Percentiles rank a stretch among this genome's conserved stretches.
These are phyloP conservation scores for Polylopha cassiicola DNA, from an alignment of 2,888 invertebrate species.

Conservation along the genomic window DNA sequence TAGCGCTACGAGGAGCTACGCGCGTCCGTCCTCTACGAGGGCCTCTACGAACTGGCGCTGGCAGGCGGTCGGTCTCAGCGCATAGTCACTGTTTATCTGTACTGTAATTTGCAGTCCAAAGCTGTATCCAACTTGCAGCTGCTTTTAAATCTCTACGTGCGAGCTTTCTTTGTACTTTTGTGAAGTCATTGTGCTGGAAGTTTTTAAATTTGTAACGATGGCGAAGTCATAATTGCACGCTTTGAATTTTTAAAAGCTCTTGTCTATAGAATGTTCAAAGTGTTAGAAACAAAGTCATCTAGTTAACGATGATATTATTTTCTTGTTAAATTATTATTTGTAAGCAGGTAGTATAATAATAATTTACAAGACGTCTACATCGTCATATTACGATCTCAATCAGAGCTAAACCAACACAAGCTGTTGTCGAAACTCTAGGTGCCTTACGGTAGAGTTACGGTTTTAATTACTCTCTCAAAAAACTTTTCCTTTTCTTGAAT, in stretches of 20 bases:
- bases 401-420: no score
- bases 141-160: slow-evolving; percentile 70
- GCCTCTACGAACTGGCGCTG: slow-evolving; percentile 59
- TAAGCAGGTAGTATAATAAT: no score
- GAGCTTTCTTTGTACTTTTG: slow-evolving; percentile 62
- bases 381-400: no score
- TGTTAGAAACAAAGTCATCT: slow-evolving; percentile 4
- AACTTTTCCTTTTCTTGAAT: no score
- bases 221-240: slow-evolving; percentile 39
- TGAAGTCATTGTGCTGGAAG: slow-evolving; percentile 56
- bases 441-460: neutral
- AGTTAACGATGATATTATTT: no score
- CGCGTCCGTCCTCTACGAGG: slow-evolving; percentile 55
- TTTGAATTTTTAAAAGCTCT: slow-evolving; percentile 13
- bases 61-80: slow-evolving; percentile 35
- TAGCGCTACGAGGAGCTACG: slow-evolving; percentile 51
- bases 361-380: no score
- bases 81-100: slow-evolving; percentile 61
- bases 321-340: no score
- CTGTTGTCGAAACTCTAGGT: no score
- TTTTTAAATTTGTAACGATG: slow-evolving; percentile 48
- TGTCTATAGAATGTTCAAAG: slow-evolving; percentile 7
- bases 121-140: slow-evolving; percentile 67
- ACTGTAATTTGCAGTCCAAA: slow-evolving; percentile 67
- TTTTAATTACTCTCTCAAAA: slow-evolving; percentile 1